phyloP scores from a whole-genome alignment of 2,797 vertebrate species.

The Microtus agrestis region DNA sequence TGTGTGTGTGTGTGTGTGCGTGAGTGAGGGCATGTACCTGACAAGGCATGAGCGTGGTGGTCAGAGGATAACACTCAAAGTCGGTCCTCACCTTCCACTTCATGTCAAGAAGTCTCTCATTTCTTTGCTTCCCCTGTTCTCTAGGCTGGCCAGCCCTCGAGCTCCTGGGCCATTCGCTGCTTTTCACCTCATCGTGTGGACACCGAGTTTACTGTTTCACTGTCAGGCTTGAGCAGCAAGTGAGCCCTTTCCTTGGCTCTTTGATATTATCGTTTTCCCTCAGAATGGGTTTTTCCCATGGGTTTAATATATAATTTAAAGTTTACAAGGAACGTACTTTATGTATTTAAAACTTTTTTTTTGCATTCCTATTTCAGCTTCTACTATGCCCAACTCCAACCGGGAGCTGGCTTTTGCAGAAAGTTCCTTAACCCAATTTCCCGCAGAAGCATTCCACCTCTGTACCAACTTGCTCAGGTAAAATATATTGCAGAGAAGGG shows the following conservation, averaged over 20 bases:
- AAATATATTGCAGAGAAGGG: neutral
- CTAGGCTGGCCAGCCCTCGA: neutral
- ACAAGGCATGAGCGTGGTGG: neutral
- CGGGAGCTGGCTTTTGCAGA: neutral
- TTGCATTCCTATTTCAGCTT: constrained; percentile 3
- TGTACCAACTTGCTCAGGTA: neutral
- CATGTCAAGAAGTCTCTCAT: neutral
- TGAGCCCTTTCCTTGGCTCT: neutral
- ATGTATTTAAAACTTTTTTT: neutral
- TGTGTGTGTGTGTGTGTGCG: neutral
- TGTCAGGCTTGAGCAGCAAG: neutral
- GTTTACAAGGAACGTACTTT: constrained; percentile 8
- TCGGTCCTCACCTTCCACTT: neutral
- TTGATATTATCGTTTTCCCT: neutral
- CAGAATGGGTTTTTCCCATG: neutral
- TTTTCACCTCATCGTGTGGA: neutral
- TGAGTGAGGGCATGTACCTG: neutral
- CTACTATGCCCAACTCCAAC: neutral
- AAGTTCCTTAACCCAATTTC: neutral
- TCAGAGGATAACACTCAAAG: neutral
- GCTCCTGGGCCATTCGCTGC: neutral
- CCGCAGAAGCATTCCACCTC: neutral
- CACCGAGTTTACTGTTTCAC: neutral
- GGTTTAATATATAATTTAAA: neutral
- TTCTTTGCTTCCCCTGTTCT: neutral